Base-by-base conservation (phyloP, 2,888 invertebrate genomes). In the Drosophila helvetica region DNA sequence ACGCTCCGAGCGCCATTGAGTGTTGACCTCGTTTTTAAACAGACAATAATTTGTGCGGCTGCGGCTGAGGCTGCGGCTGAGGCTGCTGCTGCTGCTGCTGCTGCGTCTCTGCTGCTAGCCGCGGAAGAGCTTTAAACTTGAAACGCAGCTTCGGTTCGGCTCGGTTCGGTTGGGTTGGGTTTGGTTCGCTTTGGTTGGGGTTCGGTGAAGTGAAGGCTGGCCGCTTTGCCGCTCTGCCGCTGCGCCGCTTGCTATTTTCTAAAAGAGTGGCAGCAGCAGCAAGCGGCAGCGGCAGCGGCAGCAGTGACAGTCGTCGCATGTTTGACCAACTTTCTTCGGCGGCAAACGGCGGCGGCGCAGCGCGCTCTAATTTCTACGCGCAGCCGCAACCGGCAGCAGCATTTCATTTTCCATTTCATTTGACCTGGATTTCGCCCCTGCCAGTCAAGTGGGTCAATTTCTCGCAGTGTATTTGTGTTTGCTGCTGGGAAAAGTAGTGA, bases 331-430 rank as follows among this genome's bases (percentile, higher is more conserved):
- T 87, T 89, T 83, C 54, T 72, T 72, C 59, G 73, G 79, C 73
- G 52, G 62, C 73, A 52, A 22, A 65, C 75, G 12, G 15, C 63
- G 43, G 54, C 48, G 38, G 38, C 38, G 38, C 38, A 38, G 38
- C 38, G 73, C 83, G 88, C 86, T 89, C 86, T 78, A 89, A 88
- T 86, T 89, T 89, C 86, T 86, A 88, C 88, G 88, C 85, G 85
- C 89, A 81, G 85, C 59, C 75, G 79, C 74, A 58, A 62, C 74
- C 52, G 19, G 54, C 65, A 6, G 74, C 30, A 68, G 68, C 38
- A 66, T 62, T 78, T 83, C 83, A 89, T 91, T 90, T 90, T 90
- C 90, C 89, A 89, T 90, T 90, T 90, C 90, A 80, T 90, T 90
- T 90, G 90, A 88, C 90, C 90, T 85, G 88, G 79, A 89, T 91